Evolutionary conservation across 2,113 vertebrate species (phyloP), one percentile per base, ranked within the genome.

Genomic region (Etia nguti): DNA sequence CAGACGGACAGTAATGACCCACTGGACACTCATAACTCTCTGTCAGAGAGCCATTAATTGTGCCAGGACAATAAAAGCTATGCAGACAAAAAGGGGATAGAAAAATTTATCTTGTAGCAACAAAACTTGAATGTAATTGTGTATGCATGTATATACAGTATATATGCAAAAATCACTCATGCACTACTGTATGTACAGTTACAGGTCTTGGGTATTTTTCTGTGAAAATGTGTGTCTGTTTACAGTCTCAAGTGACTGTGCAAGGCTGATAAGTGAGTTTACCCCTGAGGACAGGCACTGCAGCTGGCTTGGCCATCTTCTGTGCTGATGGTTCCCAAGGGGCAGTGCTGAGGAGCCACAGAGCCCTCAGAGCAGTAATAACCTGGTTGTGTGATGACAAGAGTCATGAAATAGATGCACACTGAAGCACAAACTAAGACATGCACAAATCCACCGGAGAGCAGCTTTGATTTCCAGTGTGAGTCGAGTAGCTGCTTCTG

Each of bases 321-420:
- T 16, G 93, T 90, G 75, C 94, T 98, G 81, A 97, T 95, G 65
- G 96, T 96, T 84, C 98, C 98, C 89, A 94, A 92, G 3, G 97
- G 97, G 92, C 98, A 99, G 48, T 92, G 91, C 79, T 90, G 83
- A 20, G 98, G 98, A 88, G 88, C 79, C 50, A 59, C 93, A 16
- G 97, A 96, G 65, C 97, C 97, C 81, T 59, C 77, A 41, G 97
- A 96, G 81, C 98, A 99, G 92, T 97, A 98, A 96, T 97, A 94
- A 36, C 98, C 98, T 99, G 91, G 34, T 88, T 77, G 88, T 84
- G 83, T 83, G 62, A 85, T 88, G 85, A 88, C 83, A 85, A 70
- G 70, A 88, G 70, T 87, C 90, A 88, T 84, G 81, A 87, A 87
- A 91, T 80, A 79, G 70, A 87, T 20, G 36, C 79, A 87, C 88